Evolutionary conservation across 37 sponge, comb jelly and placozoan genomes (phyloP).

Genomic region (Corticium candelabrum): DNA sequence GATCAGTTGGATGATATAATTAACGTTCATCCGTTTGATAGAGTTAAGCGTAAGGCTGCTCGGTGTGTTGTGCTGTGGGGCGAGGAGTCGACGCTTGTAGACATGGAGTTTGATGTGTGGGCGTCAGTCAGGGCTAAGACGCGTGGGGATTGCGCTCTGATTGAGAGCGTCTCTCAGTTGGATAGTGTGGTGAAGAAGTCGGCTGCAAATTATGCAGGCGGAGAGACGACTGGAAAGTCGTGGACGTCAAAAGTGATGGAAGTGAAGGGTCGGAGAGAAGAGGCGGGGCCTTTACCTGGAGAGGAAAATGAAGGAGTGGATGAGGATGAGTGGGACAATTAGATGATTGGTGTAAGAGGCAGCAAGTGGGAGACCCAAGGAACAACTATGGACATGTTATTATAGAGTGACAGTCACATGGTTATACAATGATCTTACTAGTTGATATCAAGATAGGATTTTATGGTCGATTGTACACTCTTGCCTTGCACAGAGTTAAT

Average conservation of each 20-base stretch:
- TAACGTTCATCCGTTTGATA: slow-evolving; percentile 16
- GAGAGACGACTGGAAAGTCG: slow-evolving; percentile 55
- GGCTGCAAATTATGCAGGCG: slow-evolving; percentile 65
- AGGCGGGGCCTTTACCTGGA: slow-evolving; percentile 16
- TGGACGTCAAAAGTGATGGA: slow-evolving; percentile 72
- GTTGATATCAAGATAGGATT: too few species aligned
- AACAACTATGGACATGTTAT: too few species aligned
- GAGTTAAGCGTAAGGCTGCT: slow-evolving; percentile 32
- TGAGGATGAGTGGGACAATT: slow-evolving; percentile 69
- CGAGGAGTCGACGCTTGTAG: slow-evolving; percentile 38
- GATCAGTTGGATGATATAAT: slow-evolving; percentile 19
- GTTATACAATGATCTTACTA: too few species aligned
- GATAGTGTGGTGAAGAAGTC: slow-evolving; percentile 45
- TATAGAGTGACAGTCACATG: too few species aligned
- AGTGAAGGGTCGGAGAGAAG: slow-evolving; percentile 36
- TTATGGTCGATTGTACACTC: too few species aligned
- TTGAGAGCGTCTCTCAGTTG: slow-evolving; percentile 37
- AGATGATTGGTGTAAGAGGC: not conserved
- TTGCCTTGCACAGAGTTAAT: too few species aligned
- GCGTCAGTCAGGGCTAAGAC: slow-evolving; percentile 59
- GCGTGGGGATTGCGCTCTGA: slow-evolving; percentile 25
- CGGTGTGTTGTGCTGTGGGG: slow-evolving; percentile 52
- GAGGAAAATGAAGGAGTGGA: slow-evolving; percentile 46
- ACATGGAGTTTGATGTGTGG: slow-evolving; percentile 47
- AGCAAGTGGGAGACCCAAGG: not conserved